Conservation (phyloP, 2,113 vertebrate genomes). For the Sinocyclocheilus maitianheensis region DNA sequence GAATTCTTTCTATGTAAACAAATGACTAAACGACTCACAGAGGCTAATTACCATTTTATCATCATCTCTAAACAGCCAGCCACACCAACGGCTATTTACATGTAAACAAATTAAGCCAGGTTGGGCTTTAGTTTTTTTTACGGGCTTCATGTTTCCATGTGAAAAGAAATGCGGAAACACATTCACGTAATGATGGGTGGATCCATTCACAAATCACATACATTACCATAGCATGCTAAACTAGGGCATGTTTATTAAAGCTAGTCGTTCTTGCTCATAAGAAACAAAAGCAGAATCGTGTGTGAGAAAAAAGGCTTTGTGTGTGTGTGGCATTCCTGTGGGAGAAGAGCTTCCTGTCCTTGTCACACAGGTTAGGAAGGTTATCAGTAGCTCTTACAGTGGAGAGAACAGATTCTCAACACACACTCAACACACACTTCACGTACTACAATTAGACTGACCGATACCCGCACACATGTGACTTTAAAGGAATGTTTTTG, state of each 20-base stretch:
- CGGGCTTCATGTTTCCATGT: conserved; percentile 41
- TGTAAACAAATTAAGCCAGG: conserved; percentile 45
- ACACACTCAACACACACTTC: conserved; percentile 22
- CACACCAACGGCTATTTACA: conserved; percentile 49
- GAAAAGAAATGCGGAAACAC: conserved; percentile 28
- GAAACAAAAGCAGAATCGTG: neutral
- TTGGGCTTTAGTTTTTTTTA: conserved; percentile 17
- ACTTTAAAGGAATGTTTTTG: conserved; percentile 13
- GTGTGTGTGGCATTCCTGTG: conserved; percentile 4
- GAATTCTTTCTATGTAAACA: conserved; percentile 37
- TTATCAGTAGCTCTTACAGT: conserved; percentile 52
- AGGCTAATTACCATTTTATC: conserved; percentile 51
- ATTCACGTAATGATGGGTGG: neutral
- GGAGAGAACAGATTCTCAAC: conserved; percentile 36
- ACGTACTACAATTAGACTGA: conserved; percentile 37
- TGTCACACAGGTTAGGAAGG: conserved; percentile 46
- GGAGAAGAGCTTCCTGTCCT: conserved; percentile 36
- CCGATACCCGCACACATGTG: conserved; percentile 18
- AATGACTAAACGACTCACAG: conserved; percentile 33
- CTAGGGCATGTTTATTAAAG: conserved; percentile 17
- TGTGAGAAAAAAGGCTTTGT: conserved; percentile 19
- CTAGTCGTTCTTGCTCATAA: neutral
- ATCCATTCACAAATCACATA: neutral
- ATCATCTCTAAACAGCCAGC: conserved; percentile 25
- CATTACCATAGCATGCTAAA: conserved; percentile 17